These are phyloP conservation scores for Pristionchus pacificus DNA, from an alignment of 1,140 invertebrate genomes.

Conservation along the genomic window DNA sequence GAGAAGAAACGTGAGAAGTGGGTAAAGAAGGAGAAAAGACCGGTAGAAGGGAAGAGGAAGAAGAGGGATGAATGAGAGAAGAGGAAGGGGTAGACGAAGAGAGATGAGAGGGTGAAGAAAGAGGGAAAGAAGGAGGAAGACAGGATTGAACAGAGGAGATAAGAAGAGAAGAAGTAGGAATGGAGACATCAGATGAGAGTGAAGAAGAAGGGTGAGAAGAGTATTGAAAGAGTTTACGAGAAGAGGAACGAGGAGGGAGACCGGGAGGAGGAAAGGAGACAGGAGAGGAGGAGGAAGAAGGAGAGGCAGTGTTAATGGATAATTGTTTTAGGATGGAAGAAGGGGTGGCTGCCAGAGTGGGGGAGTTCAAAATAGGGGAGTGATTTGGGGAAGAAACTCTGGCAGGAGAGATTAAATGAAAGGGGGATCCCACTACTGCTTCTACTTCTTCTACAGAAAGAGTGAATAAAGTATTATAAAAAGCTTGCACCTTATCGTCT, in stretches of 20 bases:
- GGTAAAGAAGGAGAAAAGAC: constrained; percentile 3
- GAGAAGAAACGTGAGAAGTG: background rate
- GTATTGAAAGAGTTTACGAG: constrained; percentile 10
- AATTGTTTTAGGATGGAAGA: background rate
- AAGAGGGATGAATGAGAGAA: background rate
- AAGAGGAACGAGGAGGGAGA: constrained; percentile 1
- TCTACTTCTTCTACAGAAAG: background rate
- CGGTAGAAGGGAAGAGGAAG: background rate
- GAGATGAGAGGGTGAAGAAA: background rate
- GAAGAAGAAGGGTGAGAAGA: background rate
- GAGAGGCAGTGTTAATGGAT: background rate
- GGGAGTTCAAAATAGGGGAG: background rate
- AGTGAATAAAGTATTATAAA: background rate
- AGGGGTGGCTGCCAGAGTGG: background rate
- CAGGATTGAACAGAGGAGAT: background rate
- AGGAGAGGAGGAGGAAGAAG: background rate
- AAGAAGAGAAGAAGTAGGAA: constrained; percentile 1
- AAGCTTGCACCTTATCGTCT: background rate
- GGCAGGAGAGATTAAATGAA: background rate
- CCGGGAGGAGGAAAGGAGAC: background rate
- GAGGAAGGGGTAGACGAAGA: constrained; percentile 5
- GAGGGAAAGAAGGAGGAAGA: background rate
- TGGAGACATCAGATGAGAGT: background rate
- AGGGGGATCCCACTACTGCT: background rate
- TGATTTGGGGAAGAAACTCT: background rate